Conservation (phyloP, 2,888 invertebrate species). For the Chesias legatella region DNA sequence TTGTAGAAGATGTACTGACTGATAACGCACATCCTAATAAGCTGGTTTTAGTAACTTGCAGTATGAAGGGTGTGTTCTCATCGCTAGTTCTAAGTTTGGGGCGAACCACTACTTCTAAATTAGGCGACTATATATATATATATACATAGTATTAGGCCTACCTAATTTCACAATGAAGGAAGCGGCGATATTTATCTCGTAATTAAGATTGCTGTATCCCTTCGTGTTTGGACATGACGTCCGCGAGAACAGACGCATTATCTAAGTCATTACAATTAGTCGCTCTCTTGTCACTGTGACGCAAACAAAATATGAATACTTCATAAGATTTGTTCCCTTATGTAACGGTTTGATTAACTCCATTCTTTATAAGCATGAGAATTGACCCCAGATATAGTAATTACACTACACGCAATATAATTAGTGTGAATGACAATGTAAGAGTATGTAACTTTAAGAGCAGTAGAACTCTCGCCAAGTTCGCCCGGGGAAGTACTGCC, state of each 20-base stretch:
- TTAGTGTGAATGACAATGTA: not conserved
- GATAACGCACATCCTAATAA: too few relatives aligned
- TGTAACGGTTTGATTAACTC: conserved; percentile 29
- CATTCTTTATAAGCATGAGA: conserved; percentile 30
- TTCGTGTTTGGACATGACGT: conserved; percentile 8
- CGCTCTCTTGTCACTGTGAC: conserved; percentile 27
- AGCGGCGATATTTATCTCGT: conserved; percentile 4
- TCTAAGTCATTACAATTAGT: conserved; percentile 21
- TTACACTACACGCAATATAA: conserved; percentile 25
- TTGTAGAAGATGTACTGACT: too few relatives aligned
- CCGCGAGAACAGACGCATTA: conserved; percentile 11
- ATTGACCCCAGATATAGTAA: conserved; percentile 26
- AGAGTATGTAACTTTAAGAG: too few relatives aligned
- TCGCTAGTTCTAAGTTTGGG: too few relatives aligned
- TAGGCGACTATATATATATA: too few relatives aligned
- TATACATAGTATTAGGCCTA: not conserved
- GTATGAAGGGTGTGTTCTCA: too few relatives aligned
- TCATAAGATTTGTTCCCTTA: conserved; percentile 28
- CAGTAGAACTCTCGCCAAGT: too few relatives aligned
- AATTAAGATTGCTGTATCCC: conserved; percentile 6
- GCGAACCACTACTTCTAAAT: too few relatives aligned
- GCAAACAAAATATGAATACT: conserved; percentile 28
- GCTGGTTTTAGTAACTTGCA: too few relatives aligned
- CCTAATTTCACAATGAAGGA: conserved; percentile 5
- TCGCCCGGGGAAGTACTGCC: too few relatives aligned